These are phyloP conservation scores for Spodoptera exigua DNA, from an alignment of 2,888 invertebrate species.

Conservation along the genomic window DNA sequence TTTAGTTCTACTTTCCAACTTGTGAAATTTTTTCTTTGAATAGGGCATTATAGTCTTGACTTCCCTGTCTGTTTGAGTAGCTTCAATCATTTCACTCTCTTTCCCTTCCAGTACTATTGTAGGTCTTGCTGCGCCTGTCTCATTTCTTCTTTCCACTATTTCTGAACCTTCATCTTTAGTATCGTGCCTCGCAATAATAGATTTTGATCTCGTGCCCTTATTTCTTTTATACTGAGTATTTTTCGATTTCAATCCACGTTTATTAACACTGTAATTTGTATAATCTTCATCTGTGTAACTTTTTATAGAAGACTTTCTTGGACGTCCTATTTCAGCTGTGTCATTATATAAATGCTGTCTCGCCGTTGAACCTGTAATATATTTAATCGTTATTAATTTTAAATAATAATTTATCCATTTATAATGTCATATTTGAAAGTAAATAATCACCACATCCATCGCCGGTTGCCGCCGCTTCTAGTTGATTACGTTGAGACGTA, in stretches of 20 bases:
- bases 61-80: not conserved
- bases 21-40: constrained; percentile 39
- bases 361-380: constrained; percentile 13
- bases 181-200: constrained; percentile 14
- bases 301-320: not conserved
- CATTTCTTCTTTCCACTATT: not conserved
- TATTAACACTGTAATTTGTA: constrained; percentile 56
- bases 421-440: too few relatives aligned
- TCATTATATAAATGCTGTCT: not conserved
- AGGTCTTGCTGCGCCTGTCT: not conserved
- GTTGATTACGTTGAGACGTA: not conserved
- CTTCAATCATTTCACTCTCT: not conserved
- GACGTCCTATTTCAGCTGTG: not conserved
- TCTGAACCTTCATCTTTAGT: not conserved
- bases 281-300: constrained; percentile 1
- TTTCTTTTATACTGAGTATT: constrained; percentile 16
- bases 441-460: constrained; percentile 10
- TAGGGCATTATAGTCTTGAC: constrained; percentile 47
- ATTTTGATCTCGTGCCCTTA: constrained; percentile 18
- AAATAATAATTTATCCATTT: too few relatives aligned
- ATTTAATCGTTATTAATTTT: not conserved
- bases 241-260: constrained; percentile 35
- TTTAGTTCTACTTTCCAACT: constrained; percentile 15
- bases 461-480: constrained; percentile 9
- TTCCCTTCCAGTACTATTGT: constrained; percentile 1